Percentiles rank a stretch among this genome's conserved stretches.
Evolutionary conservation across 2,113 vertebrate species (phyloP).

Genomic region (Laterallus jamaicensis): DNA sequence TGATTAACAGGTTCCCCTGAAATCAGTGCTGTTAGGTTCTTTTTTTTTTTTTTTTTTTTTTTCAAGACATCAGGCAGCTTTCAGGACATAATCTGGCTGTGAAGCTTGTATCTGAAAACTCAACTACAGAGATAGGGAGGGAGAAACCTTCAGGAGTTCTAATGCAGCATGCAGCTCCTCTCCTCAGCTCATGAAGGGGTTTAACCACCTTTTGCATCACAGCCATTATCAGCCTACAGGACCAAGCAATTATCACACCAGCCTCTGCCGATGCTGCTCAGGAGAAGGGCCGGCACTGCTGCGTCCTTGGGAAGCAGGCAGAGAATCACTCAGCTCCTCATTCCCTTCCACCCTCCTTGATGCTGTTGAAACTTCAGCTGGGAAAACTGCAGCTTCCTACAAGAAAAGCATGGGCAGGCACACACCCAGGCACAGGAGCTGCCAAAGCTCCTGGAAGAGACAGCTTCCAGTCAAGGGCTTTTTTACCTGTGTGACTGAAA

Average conservation of each 20-base stretch:
- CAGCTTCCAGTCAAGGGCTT: background rate
- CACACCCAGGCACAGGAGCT: fast-evolving
- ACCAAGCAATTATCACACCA: background rate
- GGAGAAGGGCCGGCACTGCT: background rate
- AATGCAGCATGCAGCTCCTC: background rate
- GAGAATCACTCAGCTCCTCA: background rate
- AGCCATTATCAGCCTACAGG: background rate
- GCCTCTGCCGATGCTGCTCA: background rate
- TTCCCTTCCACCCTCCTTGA: background rate
- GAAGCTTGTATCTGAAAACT: background rate
- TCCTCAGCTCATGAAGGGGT: background rate
- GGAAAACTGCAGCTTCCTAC: background rate
- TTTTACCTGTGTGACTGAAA: background rate
- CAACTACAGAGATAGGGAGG: background rate
- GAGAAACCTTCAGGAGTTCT: background rate
- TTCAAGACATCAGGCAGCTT: conserved; percentile 10
- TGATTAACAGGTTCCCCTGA: background rate
- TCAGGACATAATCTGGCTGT: background rate
- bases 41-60: background rate
- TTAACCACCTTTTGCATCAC: background rate
- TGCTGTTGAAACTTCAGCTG: background rate
- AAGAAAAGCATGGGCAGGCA: background rate
- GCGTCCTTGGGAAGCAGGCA: background rate
- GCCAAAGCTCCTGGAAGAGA: background rate
- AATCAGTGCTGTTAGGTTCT: background rate